phyloP scores from a whole-genome alignment of 2,113 vertebrate genomes.

The Prochilodus magdalenae region DNA sequence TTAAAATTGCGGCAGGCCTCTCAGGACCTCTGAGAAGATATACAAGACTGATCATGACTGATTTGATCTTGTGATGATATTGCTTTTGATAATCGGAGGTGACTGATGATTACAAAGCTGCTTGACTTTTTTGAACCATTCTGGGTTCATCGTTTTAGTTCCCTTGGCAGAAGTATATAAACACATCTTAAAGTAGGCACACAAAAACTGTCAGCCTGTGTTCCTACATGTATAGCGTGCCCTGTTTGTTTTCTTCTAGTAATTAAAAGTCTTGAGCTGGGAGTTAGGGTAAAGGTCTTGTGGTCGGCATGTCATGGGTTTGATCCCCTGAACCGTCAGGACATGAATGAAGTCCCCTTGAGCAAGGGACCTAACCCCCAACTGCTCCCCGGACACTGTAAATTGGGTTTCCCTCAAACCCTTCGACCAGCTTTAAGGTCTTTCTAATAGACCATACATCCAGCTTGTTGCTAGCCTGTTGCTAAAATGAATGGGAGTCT shows the following conservation, averaged over 20 bases:
- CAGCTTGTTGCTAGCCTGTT: no score
- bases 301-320: no score
- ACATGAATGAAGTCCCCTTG: no score
- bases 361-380: background rate
- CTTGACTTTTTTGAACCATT: background rate
- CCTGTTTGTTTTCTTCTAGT: background rate
- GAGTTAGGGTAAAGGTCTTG: no score
- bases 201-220: no score
- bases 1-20: background rate
- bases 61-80: background rate
- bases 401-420: no score
- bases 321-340: no score
- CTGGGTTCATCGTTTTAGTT: background rate
- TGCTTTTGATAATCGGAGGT: background rate
- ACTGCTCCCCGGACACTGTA: no score
- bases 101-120: conserved; percentile 1
- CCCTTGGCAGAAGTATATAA: background rate
- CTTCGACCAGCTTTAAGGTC: background rate
- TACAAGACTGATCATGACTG: background rate
- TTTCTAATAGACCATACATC: background rate
- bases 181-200: no score
- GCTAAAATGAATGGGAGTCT: no score
- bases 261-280: background rate
- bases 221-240: no score
- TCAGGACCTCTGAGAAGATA: background rate